Conservation (phyloP, 2,113 vertebrate genomes). For the Progne subis region DNA sequence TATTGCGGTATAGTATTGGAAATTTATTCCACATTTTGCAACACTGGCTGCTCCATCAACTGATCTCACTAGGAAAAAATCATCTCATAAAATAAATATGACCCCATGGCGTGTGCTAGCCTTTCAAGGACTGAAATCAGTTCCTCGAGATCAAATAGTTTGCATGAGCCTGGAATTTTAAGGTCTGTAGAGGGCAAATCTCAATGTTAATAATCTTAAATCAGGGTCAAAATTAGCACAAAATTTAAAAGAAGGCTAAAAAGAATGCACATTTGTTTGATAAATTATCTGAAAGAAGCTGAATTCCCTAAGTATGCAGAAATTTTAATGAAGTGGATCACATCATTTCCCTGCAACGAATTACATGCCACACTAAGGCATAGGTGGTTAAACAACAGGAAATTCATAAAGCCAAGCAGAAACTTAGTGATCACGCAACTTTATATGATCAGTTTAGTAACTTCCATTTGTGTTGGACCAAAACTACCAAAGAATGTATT, state of each 20-base stretch:
- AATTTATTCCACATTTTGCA: constrained; percentile 25
- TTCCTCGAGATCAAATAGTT: constrained; percentile 36
- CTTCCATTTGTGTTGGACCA: background rate
- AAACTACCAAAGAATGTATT: background rate
- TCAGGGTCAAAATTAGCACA: constrained; percentile 11
- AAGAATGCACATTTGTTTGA: background rate
- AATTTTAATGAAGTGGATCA: background rate
- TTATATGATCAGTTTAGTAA: background rate
- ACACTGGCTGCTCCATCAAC: constrained; percentile 28
- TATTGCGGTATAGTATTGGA: background rate
- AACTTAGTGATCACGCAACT: background rate
- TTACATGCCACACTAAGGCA: background rate
- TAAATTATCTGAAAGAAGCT: background rate
- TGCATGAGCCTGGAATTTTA: constrained; percentile 21
- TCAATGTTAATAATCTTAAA: constrained; percentile 13
- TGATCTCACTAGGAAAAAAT: constrained; percentile 67
- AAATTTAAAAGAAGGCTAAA: background rate
- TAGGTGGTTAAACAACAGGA: background rate
- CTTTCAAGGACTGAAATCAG: constrained; percentile 57
- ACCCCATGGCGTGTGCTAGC: constrained; percentile 7
- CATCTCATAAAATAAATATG: constrained; percentile 61
- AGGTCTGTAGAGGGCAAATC: background rate
- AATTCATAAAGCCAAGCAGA: background rate
- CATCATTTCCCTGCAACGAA: background rate
- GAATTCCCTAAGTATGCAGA: background rate